phyloP scores from a whole-genome alignment of 2,113 vertebrate species.

The Genyomyrus donnyi region DNA sequence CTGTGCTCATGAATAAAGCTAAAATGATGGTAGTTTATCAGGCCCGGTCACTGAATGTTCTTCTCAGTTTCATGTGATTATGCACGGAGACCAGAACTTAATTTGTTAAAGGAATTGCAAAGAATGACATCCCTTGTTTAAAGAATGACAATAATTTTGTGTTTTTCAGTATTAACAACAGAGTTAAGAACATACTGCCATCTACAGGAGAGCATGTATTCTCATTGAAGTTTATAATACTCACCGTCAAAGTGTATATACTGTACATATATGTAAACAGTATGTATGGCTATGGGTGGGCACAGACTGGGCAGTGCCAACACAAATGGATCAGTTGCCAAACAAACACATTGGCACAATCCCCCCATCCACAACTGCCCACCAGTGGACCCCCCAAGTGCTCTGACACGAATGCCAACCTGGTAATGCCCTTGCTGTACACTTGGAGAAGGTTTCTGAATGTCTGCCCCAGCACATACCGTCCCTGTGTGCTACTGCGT shows the following conservation, averaged over 20 bases:
- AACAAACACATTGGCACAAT: not conserved
- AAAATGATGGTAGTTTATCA: not conserved
- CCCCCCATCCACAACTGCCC: not conserved
- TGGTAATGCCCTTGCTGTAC: not conserved
- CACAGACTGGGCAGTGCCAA: not conserved
- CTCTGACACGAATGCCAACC: not conserved
- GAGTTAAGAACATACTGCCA: not conserved
- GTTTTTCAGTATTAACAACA: not conserved
- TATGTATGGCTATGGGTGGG: not conserved
- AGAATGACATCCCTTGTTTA: not conserved
- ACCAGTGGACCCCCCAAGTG: not conserved
- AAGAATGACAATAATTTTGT: not conserved
- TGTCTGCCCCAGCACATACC: not conserved
- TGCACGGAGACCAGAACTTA: not conserved
- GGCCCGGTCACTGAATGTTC: not conserved
- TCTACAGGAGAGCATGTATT: not conserved
- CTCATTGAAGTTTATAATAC: constrained; percentile 20
- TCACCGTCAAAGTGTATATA: constrained; percentile 29
- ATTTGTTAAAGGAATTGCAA: not conserved
- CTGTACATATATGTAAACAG: not conserved
- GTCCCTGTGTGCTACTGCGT: not conserved
- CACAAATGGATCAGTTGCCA: not conserved
- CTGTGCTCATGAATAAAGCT: not conserved
- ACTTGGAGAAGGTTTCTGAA: not conserved
- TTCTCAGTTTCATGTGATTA: not conserved